These are phyloP conservation scores for Lasiommata megera DNA, from an alignment of 2,888 invertebrate species.

Conservation along the genomic window DNA sequence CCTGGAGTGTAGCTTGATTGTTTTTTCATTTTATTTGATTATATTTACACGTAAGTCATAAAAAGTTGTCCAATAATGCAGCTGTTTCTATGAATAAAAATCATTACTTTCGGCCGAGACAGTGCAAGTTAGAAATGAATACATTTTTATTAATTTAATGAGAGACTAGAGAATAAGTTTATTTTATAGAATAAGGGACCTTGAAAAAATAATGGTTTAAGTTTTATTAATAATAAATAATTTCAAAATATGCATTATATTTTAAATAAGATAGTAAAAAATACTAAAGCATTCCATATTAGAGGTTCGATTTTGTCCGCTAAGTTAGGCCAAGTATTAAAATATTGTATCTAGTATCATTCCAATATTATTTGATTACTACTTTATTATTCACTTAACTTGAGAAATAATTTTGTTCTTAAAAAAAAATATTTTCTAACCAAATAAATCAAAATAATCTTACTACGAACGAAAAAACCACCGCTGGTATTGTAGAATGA, in stretches of 20 bases:
- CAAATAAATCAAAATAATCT: not conserved
- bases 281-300: slow-evolving; percentile 28
- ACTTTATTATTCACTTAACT: not conserved
- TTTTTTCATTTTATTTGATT: slow-evolving; percentile 8
- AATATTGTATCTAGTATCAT: not conserved
- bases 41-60: slow-evolving; percentile 13
- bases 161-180: slow-evolving; percentile 2
- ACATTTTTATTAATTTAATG: not conserved
- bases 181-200: slow-evolving; percentile 1
- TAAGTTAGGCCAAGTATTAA: not conserved
- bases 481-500: slow-evolving; percentile 1
- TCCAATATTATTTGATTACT: not conserved
- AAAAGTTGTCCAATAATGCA: slow-evolving; percentile 40
- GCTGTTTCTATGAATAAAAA: slow-evolving; percentile 33
- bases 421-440: too few relatives aligned
- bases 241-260: not conserved
- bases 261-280: slow-evolving; percentile 1
- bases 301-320: slow-evolving; percentile 1
- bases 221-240: slow-evolving; percentile 23
- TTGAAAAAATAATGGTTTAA: slow-evolving; percentile 13
- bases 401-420: not conserved
- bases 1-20: slow-evolving; percentile 40
- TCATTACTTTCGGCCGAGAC: slow-evolving; percentile 40
- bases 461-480: slow-evolving; percentile 1
- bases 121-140: slow-evolving; percentile 41